Percentiles rank a stretch among this genome's conserved stretches.
phyloP scores from a whole-genome alignment of 2,113 vertebrate species.

The Bubo bubo region DNA sequence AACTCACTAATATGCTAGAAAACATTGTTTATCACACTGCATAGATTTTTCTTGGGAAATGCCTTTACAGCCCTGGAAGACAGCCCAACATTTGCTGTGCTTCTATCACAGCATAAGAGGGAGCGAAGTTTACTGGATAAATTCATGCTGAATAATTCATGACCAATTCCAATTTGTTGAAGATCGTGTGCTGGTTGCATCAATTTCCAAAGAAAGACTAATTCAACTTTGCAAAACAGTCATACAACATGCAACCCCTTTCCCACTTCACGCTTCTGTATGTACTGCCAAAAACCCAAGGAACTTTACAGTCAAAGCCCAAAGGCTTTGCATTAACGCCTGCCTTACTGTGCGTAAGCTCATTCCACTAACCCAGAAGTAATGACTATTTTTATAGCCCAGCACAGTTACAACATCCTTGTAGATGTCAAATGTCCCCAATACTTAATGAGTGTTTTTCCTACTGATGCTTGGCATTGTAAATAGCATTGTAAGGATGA shows the following conservation, averaged over 20 bases:
- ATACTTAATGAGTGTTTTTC: neutral
- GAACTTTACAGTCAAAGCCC: neutral
- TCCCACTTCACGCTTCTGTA: neutral
- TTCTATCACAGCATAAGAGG: neutral
- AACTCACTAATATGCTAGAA: neutral
- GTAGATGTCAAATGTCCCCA: neutral
- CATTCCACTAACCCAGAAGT: neutral
- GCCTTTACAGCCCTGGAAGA: slow-evolving; percentile 17
- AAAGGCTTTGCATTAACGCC: neutral
- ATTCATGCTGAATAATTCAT: slow-evolving; percentile 53
- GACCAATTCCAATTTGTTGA: neutral
- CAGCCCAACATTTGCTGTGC: neutral
- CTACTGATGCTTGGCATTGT: neutral
- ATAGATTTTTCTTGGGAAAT: neutral
- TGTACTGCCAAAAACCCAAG: neutral
- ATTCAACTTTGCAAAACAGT: neutral
- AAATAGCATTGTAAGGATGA: neutral
- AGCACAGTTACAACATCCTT: neutral
- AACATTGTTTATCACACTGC: neutral
- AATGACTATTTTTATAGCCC: neutral
- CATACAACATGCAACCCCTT: fast-evolving
- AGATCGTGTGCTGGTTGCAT: neutral
- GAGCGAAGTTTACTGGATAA: neutral
- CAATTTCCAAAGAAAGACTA: neutral
- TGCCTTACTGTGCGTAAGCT: neutral